These are phyloP conservation scores for Crambe crambe DNA, from an alignment of 37 sponge, comb jelly and placozoan genomes.

Conservation along the genomic window DNA sequence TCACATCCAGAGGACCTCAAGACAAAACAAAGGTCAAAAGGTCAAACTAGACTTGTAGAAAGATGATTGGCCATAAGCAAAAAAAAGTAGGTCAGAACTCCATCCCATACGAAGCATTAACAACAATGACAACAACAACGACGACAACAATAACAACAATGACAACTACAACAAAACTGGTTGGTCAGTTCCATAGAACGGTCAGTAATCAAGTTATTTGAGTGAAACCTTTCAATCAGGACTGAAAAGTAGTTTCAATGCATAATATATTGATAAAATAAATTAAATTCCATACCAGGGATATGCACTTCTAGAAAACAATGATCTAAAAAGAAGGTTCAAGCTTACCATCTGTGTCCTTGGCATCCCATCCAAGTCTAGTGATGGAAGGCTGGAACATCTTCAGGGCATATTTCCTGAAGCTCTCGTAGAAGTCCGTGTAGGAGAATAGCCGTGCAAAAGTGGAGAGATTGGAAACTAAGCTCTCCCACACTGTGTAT, in stretches of 20 bases:
- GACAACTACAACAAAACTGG: too few relatives aligned
- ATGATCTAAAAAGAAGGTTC: background rate
- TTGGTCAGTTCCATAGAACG: too few relatives aligned
- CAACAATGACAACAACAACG: too few relatives aligned
- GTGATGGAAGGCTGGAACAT: too few relatives aligned
- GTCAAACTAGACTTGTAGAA: too few relatives aligned
- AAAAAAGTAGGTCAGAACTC: too few relatives aligned
- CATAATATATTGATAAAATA: background rate
- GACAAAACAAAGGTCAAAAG: background rate
- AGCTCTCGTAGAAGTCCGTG: conserved; percentile 57
- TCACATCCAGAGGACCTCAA: conserved; percentile 54
- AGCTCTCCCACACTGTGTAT: conserved; percentile 86
- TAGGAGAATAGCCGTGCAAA: conserved; percentile 40
- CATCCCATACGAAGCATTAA: too few relatives aligned
- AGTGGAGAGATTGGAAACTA: conserved; percentile 25
- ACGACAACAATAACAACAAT: too few relatives aligned
- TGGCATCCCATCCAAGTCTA: conserved; percentile 86
- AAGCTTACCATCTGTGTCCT: conserved; percentile 56
- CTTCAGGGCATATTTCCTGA: conserved; percentile 54
- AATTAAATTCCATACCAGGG: background rate
- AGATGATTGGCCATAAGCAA: too few relatives aligned
- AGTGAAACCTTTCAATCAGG: too few relatives aligned
- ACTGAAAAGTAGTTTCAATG: too few relatives aligned
- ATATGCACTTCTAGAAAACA: background rate
- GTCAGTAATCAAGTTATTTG: too few relatives aligned